Base-by-base conservation (phyloP, 2,888 invertebrate species). In the Temnothorax ravouxi region DNA sequence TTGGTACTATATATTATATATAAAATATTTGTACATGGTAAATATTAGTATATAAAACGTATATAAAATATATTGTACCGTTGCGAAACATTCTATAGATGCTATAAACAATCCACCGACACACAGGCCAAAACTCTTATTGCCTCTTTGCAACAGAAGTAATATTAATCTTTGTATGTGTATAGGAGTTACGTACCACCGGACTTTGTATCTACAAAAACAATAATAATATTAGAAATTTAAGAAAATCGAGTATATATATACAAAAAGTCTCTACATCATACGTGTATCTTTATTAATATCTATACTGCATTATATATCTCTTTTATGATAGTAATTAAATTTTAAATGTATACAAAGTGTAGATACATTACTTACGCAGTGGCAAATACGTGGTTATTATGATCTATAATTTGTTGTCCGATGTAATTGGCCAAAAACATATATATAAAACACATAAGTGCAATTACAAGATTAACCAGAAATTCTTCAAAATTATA, bases 331-430 rank as follows among this genome's bases (percentile, higher is more conserved):
- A 25, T 25, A 2, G 0, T 29, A 59, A 13, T 5, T 59, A 25
- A 25, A 59, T 25, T 59, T 34, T 29, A 18, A 61, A 61, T 59
- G 1, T 15, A 61, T 18, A 47, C 21, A n/a, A 66, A 47, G 8
- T n/a, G 8, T n/a, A 44, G 2, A 9, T 15, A 47, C 25, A 25
- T 41, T 72, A 21, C 72, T 41, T 72, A 72, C 34, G 29, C 47
- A 61, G 29, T 21, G 15, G 11, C 3, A 72, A 18, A 72, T 72
- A 72, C 11, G 1, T 41, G 0, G 2, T 72, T 41, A 56, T 56
- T 38, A 18, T 72, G 47, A 61, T 61, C n/a, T 21, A 34, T 61
- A 75, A 75, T 47, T 47, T 15, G 1, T 47, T 75, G 61, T 9
- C 74, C 74, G 0, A 61, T 0, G 0, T 47, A 47, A 47, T 61